These are phyloP conservation scores for Pteropus rufus DNA, from an alignment of 2,797 vertebrate species.

Conservation along the genomic window DNA sequence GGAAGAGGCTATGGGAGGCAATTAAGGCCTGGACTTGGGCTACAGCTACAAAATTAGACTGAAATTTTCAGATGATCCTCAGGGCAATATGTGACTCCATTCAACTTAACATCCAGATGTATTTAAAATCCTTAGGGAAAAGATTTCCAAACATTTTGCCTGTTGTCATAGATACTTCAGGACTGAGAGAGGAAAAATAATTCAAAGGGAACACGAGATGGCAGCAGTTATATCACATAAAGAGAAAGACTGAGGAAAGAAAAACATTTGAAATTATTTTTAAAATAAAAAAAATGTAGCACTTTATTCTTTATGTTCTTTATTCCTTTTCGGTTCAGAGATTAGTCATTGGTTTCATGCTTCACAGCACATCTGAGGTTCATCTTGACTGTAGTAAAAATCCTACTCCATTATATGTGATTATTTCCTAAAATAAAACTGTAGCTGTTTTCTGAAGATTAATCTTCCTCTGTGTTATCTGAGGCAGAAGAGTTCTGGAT, in stretches of 20 bases:
- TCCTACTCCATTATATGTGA: conserved; percentile 22
- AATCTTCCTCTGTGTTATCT: conserved; percentile 73
- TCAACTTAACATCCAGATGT: conserved; percentile 41
- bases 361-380: conserved; percentile 49
- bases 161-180: conserved; percentile 69
- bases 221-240: conserved; percentile 70
- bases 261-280: conserved; percentile 65
- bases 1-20: not conserved
- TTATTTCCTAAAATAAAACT: conserved; percentile 69
- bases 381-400: conserved; percentile 40
- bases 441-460: conserved; percentile 59
- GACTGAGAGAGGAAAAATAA: conserved; percentile 49
- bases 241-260: conserved; percentile 26
- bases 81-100: not conserved
- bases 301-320: conserved; percentile 38
- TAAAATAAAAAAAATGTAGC: conserved; percentile 42
- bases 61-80: conserved; percentile 24
- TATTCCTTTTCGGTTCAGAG: conserved; percentile 33
- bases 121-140: conserved; percentile 43
- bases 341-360: conserved; percentile 59
- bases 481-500: conserved; percentile 65
- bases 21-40: not conserved
- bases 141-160: conserved; percentile 58
- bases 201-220: conserved; percentile 75
- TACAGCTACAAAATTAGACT: not conserved